phyloP scores from a whole-genome alignment of 2,113 vertebrate species.

The Setophaga petechia region DNA sequence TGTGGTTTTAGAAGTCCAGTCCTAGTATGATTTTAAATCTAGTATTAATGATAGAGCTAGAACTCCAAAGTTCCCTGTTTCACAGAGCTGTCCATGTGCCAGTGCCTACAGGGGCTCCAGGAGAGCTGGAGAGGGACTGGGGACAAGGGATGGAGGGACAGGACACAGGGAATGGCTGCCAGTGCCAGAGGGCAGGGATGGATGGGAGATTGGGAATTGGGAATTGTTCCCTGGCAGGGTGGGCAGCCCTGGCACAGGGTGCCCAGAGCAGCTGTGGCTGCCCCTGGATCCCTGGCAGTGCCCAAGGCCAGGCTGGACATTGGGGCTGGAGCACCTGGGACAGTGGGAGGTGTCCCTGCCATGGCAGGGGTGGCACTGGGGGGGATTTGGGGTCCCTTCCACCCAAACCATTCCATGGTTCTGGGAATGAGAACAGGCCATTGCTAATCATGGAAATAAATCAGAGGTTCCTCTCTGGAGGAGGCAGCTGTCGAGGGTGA shows the following conservation, averaged over 20 bases:
- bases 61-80: neutral
- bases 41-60: neutral
- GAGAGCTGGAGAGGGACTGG: neutral
- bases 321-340: neutral
- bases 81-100: neutral
- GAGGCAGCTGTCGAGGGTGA: neutral
- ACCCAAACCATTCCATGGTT: neutral
- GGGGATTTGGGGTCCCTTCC: rapidly evolving
- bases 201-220: neutral
- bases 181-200: rapidly evolving
- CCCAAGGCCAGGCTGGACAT: neutral
- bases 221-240: neutral
- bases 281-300: neutral
- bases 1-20: neutral
- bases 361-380: neutral
- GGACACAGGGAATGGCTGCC: neutral
- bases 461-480: neutral
- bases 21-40: neutral
- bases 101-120: neutral
- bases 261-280: neutral
- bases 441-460: neutral
- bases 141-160: neutral
- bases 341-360: neutral
- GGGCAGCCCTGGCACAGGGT: neutral
- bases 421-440: neutral